A percentile compares a stretch with the other conserved stretches of the same genome.
Evolutionary conservation across 2,113 vertebrate genomes (phyloP).

Genomic region (Rhipidura dahli): DNA sequence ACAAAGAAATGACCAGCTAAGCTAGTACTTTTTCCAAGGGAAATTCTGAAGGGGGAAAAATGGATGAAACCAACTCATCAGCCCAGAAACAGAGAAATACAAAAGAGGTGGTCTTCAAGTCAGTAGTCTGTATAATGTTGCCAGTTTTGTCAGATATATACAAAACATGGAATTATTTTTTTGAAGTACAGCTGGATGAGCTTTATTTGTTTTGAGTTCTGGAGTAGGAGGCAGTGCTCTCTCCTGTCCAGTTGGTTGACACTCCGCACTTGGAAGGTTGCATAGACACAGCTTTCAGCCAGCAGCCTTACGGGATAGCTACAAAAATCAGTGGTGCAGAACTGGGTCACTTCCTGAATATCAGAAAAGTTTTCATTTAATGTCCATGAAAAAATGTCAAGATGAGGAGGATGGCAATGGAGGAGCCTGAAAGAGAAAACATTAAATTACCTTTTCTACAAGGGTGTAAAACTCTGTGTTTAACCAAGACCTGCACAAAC

Average conservation of each 20-base stretch:
- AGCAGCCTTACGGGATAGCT: conserved; percentile 96
- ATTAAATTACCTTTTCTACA: conserved; percentile 63
- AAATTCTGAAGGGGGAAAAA: conserved; percentile 73
- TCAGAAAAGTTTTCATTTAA: conserved; percentile 88
- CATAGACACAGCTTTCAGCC: conserved; percentile 99
- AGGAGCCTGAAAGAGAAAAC: conserved; percentile 84
- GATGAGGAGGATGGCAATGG: conserved; percentile 93
- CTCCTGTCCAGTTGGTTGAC: conserved; percentile 84
- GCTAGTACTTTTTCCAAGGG: conserved; percentile 84
- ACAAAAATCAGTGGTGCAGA: conserved; percentile 93
- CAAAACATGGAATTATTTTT: conserved; percentile 85
- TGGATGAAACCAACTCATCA: conserved; percentile 81
- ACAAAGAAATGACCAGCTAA: conserved; percentile 91
- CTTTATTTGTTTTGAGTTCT: conserved; percentile 82
- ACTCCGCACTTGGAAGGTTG: conserved; percentile 93
- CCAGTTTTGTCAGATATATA: conserved; percentile 95
- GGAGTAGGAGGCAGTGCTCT: conserved; percentile 80
- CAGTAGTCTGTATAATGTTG: conserved; percentile 96
- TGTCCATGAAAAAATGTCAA: conserved; percentile 89
- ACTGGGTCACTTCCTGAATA: conserved; percentile 97
- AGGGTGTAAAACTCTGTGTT: background rate
- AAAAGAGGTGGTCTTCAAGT: conserved; percentile 87
- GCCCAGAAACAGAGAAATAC: conserved; percentile 84
- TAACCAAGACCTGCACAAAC: conserved; percentile 16
- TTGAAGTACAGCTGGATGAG: conserved; percentile 85